These are phyloP conservation scores for Cotesia chilonis DNA, from an alignment of 1,140 invertebrate genomes.

Conservation along the genomic window DNA sequence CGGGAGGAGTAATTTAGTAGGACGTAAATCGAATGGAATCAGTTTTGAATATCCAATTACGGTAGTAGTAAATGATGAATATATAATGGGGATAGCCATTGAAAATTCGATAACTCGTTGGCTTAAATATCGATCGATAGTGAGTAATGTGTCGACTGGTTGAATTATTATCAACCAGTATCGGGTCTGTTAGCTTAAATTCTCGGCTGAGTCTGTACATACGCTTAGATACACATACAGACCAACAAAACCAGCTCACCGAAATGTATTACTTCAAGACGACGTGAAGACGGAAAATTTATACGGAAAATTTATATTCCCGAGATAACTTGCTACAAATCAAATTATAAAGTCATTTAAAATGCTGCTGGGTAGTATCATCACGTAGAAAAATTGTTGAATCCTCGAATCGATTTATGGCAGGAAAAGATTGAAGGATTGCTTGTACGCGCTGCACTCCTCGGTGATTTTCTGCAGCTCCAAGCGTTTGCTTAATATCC, in stretches of 20 bases:
- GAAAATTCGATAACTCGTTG: conserved; percentile 22
- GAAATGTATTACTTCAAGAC: conserved; percentile 15
- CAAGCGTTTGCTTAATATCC: conserved; percentile 57
- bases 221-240: conserved; percentile 9
- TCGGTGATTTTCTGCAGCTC: conserved; percentile 42
- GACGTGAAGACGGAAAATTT: conserved; percentile 12
- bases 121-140: conserved; percentile 21
- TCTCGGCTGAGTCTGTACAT: not conserved
- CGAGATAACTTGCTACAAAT: not conserved
- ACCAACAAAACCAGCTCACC: not conserved
- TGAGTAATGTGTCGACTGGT: conserved; percentile 34
- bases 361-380: too few species aligned
- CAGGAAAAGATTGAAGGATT: not conserved
- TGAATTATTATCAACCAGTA: conserved; percentile 33
- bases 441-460: not conserved
- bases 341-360: too few species aligned
- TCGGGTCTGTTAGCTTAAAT: conserved; percentile 14
- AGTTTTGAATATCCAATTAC: conserved; percentile 27
- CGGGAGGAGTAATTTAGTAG: not conserved
- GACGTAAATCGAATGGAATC: conserved; percentile 8
- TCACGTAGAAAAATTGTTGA: not conserved
- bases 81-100: not conserved
- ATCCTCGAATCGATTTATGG: not conserved
- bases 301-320: conserved; percentile 21
- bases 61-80: conserved; percentile 14